Percentiles rank a stretch among this genome's conserved stretches.
Conservation (phyloP, 2,113 vertebrate genomes). For the Tichodroma muraria region DNA sequence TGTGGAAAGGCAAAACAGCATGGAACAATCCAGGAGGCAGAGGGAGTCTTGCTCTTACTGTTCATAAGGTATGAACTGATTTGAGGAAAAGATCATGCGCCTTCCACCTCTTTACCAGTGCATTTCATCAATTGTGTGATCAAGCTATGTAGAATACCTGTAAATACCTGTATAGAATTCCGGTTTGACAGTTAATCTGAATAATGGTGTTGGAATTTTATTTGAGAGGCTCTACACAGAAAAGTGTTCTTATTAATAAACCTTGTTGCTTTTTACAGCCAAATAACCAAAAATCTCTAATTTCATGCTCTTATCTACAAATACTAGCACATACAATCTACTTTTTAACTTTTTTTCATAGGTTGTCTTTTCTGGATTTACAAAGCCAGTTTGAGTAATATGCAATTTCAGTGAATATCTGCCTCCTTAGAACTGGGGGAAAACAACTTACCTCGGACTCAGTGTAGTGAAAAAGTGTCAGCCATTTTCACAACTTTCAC, state of each 20-base stretch:
- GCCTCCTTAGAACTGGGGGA: neutral
- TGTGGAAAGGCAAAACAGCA: neutral
- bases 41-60: neutral
- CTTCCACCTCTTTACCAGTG: neutral
- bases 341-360: neutral
- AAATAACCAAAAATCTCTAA: neutral
- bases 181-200: neutral
- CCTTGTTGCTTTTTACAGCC: neutral
- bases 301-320: neutral
- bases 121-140: neutral
- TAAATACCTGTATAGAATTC: neutral
- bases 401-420: neutral
- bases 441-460: neutral
- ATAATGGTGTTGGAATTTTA: neutral
- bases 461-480: neutral
- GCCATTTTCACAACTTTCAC: neutral
- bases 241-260: neutral
- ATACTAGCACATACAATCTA: neutral
- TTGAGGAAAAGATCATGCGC: neutral
- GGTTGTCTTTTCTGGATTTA: neutral
- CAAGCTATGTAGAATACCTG: rapidly evolving
- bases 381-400: neutral
- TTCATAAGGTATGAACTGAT: neutral
- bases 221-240: neutral
- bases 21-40: neutral